Percentiles rank a stretch among this genome's conserved stretches.
Evolutionary conservation across 2,888 invertebrate species (phyloP).

Genomic region (Thysanoteuthis rhombus): DNA sequence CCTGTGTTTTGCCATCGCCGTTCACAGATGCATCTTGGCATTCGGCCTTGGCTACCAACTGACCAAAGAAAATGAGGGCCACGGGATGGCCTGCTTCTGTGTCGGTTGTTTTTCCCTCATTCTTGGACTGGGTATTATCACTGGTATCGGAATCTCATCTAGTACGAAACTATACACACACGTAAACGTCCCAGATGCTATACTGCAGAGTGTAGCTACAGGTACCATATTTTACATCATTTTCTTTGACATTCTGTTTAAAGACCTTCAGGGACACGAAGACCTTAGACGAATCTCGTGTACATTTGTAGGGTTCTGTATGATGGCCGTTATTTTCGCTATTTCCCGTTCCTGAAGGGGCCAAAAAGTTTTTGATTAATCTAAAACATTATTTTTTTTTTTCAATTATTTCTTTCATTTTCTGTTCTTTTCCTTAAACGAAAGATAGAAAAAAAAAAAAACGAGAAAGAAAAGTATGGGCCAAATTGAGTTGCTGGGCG

Average conservation of each 20-base stretch:
- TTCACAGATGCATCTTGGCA: slow-evolving; percentile 57
- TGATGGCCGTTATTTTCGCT: slow-evolving; percentile 60
- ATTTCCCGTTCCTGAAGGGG: slow-evolving; percentile 34
- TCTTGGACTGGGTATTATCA: slow-evolving; percentile 55
- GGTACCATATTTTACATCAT: slow-evolving; percentile 61
- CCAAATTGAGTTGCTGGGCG: slow-evolving; percentile 12
- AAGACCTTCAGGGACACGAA: slow-evolving; percentile 56
- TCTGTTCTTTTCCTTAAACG: not conserved
- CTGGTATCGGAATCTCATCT: slow-evolving; percentile 57
- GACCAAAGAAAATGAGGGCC: slow-evolving; percentile 53
- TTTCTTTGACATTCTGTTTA: slow-evolving; percentile 60
- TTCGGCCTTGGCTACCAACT: slow-evolving; percentile 58
- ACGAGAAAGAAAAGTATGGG: not conserved
- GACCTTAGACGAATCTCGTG: slow-evolving; percentile 58
- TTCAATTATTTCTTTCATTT: not conserved
- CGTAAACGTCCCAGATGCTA: slow-evolving; percentile 58
- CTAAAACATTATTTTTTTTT: not conserved
- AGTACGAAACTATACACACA: slow-evolving; percentile 56
- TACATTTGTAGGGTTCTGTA: slow-evolving; percentile 57
- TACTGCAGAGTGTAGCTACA: slow-evolving; percentile 58
- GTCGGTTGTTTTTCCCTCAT: slow-evolving; percentile 57
- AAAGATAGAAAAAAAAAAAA: not conserved
- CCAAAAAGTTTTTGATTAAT: not conserved
- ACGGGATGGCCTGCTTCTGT: slow-evolving; percentile 54
- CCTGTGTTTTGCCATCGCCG: slow-evolving; percentile 56